These are phyloP conservation scores for Drosophila diplacantha DNA, from an alignment of 2,888 invertebrate genomes.

Conservation along the genomic window DNA sequence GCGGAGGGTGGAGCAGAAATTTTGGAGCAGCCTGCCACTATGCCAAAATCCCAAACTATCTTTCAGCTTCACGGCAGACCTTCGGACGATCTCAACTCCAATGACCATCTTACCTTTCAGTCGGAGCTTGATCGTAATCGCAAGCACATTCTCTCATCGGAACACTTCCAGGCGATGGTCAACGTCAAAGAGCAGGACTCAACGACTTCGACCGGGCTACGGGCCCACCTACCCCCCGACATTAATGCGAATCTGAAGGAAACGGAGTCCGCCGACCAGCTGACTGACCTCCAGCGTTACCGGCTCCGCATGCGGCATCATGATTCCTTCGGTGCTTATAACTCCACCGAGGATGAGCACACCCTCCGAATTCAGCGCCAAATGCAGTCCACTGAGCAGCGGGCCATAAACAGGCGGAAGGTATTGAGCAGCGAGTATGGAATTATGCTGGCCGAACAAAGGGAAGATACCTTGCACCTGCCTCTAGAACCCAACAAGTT, in stretches of 20 bases:
- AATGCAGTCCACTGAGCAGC: constrained; percentile 28
- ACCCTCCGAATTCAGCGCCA: constrained; percentile 49
- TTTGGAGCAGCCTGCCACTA: neutral
- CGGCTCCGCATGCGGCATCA: constrained; percentile 75
- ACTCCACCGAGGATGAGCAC: constrained; percentile 49
- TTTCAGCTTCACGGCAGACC: constrained; percentile 48
- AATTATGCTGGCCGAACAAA: constrained; percentile 9
- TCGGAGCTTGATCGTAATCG: constrained; percentile 66
- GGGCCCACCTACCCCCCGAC: constrained; percentile 56
- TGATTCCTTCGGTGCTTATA: constrained; percentile 61
- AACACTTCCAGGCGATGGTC: constrained; percentile 34
- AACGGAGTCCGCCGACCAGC: constrained; percentile 37
- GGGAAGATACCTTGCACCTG: constrained; percentile 16
- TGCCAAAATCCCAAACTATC: no score
- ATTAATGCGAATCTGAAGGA: constrained; percentile 70
- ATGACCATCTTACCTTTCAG: constrained; percentile 43
- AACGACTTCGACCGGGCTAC: neutral
- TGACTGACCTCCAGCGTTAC: constrained; percentile 76
- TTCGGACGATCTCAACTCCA: constrained; percentile 73
- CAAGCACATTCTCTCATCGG: constrained; percentile 46
- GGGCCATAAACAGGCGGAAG: constrained; percentile 25
- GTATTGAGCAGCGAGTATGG: constrained; percentile 32
- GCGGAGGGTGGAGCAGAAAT: neutral
- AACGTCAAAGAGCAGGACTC: constrained; percentile 2
- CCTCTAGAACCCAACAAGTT: constrained; percentile 45